A percentile compares a stretch with the other conserved stretches of the same genome.
These are phyloP conservation scores for Morpho deidamia DNA, from an alignment of 2,888 invertebrate species.

Conservation along the genomic window DNA sequence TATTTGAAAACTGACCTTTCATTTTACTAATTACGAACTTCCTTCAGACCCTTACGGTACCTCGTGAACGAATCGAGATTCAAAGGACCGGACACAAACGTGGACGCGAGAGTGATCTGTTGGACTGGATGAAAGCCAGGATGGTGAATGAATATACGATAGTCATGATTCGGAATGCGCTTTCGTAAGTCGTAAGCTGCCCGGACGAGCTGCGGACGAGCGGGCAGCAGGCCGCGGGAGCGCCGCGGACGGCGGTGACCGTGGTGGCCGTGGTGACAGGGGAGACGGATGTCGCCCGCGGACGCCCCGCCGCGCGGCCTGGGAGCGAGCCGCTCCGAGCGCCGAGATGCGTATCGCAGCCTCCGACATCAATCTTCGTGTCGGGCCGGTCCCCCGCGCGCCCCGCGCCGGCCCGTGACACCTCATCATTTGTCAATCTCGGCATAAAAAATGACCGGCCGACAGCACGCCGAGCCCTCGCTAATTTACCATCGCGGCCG, in stretches of 20 bases:
- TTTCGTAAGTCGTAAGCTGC: not conserved
- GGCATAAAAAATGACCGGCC: conserved; percentile 29
- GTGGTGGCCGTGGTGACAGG: conserved; percentile 52
- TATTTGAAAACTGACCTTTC: too few relatives aligned
- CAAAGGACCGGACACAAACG: too few relatives aligned
- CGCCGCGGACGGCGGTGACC: conserved; percentile 12
- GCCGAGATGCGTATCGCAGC: conserved; percentile 50
- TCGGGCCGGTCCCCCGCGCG: conserved; percentile 17
- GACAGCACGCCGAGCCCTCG: conserved; percentile 22
- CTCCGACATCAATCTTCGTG: conserved; percentile 55
- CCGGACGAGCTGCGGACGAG: too few relatives aligned
- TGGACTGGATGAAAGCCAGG: too few relatives aligned
- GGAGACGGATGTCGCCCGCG: conserved; percentile 42
- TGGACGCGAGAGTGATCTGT: too few relatives aligned
- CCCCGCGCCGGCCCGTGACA: conserved; percentile 21
- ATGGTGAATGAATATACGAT: too few relatives aligned
- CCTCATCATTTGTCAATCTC: conserved; percentile 35
- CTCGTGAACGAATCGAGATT: too few relatives aligned
- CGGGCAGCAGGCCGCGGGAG: not conserved
- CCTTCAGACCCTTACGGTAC: too few relatives aligned
- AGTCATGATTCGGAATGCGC: not conserved
- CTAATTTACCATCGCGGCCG: conserved; percentile 23
- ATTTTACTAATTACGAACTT: too few relatives aligned
- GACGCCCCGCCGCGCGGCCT: conserved; percentile 35
- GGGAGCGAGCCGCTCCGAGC: conserved; percentile 31